These are phyloP conservation scores for Hyperoodon ampullatus DNA, from an alignment of 2,113 vertebrate genomes.

Conservation along the genomic window DNA sequence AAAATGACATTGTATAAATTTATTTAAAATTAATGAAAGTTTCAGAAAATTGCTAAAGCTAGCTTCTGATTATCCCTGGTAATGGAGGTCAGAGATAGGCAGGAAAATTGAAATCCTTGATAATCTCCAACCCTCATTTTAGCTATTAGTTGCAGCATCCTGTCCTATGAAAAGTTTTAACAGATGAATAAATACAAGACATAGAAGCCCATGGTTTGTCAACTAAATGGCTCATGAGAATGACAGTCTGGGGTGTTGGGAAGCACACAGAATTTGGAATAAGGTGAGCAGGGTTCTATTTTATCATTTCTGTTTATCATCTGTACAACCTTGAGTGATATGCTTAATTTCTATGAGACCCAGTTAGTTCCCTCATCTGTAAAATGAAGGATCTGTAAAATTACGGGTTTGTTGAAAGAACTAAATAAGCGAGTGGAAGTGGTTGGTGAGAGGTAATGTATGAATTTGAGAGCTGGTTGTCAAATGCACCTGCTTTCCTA, in stretches of 20 bases:
- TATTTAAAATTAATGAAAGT: slow-evolving; percentile 77
- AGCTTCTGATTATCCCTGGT: slow-evolving; percentile 70
- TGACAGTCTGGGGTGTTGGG: background rate
- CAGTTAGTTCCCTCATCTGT: background rate
- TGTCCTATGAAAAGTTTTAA: slow-evolving; percentile 40
- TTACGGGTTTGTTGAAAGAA: background rate
- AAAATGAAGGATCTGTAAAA: background rate
- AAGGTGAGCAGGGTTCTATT: background rate
- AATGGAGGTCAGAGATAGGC: slow-evolving; percentile 70
- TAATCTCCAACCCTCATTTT: slow-evolving; percentile 66
- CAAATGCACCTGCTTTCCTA: background rate
- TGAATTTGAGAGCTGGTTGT: background rate
- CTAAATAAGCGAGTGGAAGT: background rate
- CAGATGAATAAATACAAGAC: slow-evolving; percentile 12
- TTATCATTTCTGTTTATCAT: background rate
- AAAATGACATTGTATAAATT: slow-evolving; percentile 59
- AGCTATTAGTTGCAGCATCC: slow-evolving; percentile 47
- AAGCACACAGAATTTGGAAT: background rate
- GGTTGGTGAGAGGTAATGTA: background rate
- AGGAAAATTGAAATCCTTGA: slow-evolving; percentile 72
- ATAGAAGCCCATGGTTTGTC: background rate
- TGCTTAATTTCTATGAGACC: background rate
- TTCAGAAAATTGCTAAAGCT: slow-evolving; percentile 72
- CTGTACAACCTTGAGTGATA: background rate
- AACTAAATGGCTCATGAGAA: background rate